phyloP scores from a whole-genome alignment of 2,888 invertebrate genomes.

The Chelonus formosanus region DNA sequence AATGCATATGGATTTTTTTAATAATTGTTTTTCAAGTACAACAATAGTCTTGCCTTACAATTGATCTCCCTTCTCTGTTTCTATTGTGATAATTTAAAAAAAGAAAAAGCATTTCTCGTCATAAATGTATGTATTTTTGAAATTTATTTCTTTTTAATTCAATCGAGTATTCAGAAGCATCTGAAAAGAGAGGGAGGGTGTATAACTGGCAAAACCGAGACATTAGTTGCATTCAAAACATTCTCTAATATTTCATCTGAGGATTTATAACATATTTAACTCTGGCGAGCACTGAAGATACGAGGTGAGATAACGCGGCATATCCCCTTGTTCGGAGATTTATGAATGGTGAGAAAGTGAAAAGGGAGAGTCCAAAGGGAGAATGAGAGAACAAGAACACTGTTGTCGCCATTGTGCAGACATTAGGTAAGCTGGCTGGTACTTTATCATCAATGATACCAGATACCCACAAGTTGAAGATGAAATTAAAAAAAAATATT shows the following conservation, averaged over 20 bases:
- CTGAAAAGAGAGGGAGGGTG: not conserved
- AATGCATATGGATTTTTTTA: too few species aligned
- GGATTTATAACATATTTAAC: slow-evolving; percentile 56
- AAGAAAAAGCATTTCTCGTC: too few species aligned
- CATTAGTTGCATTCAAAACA: slow-evolving; percentile 48
- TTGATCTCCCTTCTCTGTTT: too few species aligned
- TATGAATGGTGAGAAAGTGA: slow-evolving; percentile 44
- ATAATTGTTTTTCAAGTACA: too few species aligned
- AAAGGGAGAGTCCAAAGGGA: slow-evolving; percentile 30
- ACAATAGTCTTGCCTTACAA: too few species aligned
- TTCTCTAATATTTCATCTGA: slow-evolving; percentile 51
- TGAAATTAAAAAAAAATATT: not conserved
- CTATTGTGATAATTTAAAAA: too few species aligned
- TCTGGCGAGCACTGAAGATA: slow-evolving; percentile 45
- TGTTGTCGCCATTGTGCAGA: slow-evolving; percentile 52
- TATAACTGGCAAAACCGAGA: slow-evolving; percentile 20
- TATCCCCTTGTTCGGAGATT: slow-evolving; percentile 52
- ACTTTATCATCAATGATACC: slow-evolving; percentile 49
- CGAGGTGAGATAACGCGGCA: slow-evolving; percentile 46
- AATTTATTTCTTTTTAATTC: too few species aligned
- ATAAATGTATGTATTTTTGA: too few species aligned
- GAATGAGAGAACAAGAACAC: slow-evolving; percentile 28
- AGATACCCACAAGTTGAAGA: not conserved
- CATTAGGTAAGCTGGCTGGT: slow-evolving; percentile 51
- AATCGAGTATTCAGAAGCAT: too few species aligned